Conservation (phyloP, 2,797 vertebrate species). For the Leuciscus waleckii region DNA sequence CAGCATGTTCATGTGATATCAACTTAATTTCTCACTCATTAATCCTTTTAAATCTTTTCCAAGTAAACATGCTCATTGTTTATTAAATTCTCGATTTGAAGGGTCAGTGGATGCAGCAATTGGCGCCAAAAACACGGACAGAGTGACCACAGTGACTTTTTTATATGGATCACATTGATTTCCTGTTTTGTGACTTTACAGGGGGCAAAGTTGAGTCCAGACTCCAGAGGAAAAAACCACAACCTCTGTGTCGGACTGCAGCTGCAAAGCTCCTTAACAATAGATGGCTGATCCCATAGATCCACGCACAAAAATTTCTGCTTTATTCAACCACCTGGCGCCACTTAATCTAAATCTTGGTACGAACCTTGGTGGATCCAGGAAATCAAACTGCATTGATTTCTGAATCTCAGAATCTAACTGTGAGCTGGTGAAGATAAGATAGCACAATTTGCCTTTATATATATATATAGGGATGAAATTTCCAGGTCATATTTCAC, state of each 20-base stretch:
- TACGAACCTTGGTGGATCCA: not conserved
- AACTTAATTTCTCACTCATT: conserved; percentile 7
- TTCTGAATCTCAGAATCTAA: conserved; percentile 3
- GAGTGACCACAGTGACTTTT: conserved; percentile 30
- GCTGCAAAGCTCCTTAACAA: conserved; percentile 1
- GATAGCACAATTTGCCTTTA: not conserved
- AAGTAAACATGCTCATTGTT: not conserved
- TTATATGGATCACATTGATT: conserved; percentile 36
- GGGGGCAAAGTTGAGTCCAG: conserved; percentile 27
- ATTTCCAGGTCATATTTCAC: not conserved
- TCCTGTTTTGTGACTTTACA: conserved; percentile 37
- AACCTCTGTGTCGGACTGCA: not conserved
- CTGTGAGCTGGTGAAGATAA: not conserved
- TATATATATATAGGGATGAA: not conserved
- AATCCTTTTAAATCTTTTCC: not conserved
- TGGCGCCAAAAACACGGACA: conserved; percentile 1
- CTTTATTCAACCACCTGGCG: conserved; percentile 10
- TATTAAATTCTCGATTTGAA: conserved; percentile 7
- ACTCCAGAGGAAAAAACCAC: not conserved
- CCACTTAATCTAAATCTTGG: conserved; percentile 18
- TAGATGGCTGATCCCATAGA: conserved; percentile 13
- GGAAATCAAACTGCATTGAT: conserved; percentile 1
- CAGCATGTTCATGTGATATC: not conserved
- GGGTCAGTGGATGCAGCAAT: conserved; percentile 4
- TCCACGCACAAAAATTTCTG: conserved; percentile 12